Percentiles rank a stretch among this genome's conserved stretches.
Conservation (phyloP, 2,888 invertebrate species). For the Aethes cnicana region DNA sequence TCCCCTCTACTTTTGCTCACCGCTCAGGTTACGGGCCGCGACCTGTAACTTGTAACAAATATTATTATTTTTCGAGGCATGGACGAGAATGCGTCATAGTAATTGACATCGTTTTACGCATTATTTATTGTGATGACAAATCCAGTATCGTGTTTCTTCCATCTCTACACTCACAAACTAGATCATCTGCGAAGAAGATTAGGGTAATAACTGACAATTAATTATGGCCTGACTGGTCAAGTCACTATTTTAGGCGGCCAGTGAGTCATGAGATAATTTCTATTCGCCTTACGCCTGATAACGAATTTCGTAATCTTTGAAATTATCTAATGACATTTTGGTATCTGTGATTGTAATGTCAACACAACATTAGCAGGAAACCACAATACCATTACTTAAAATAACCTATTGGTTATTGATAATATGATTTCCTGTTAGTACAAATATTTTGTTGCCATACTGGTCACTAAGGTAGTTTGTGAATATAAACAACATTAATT, state of each 20-base stretch:
- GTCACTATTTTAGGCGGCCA: slow-evolving; percentile 7
- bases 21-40: too few species aligned
- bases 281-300: slow-evolving; percentile 3
- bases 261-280: slow-evolving; percentile 17
- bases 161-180: slow-evolving; percentile 15
- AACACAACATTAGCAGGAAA: background rate
- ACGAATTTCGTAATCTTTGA: slow-evolving; percentile 7
- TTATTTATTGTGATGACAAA: slow-evolving; percentile 1
- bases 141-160: slow-evolving; percentile 14
- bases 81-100: too few species aligned
- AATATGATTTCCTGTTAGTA: too few species aligned
- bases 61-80: too few species aligned
- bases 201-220: slow-evolving; percentile 17
- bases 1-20: too few species aligned
- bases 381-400: background rate
- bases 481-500: too few species aligned
- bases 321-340: slow-evolving; percentile 4
- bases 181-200: slow-evolving; percentile 22
- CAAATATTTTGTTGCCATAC: too few species aligned
- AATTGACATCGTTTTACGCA: background rate
- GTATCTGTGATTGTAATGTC: slow-evolving; percentile 10
- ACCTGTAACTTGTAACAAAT: too few species aligned
- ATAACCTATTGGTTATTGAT: too few species aligned
- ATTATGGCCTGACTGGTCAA: slow-evolving; percentile 10
- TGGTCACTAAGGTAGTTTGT: too few species aligned